A percentile compares a stretch with the other conserved stretches of the same genome.
phyloP scores from a whole-genome alignment of 2,888 invertebrate genomes.

The Meganola albula region DNA sequence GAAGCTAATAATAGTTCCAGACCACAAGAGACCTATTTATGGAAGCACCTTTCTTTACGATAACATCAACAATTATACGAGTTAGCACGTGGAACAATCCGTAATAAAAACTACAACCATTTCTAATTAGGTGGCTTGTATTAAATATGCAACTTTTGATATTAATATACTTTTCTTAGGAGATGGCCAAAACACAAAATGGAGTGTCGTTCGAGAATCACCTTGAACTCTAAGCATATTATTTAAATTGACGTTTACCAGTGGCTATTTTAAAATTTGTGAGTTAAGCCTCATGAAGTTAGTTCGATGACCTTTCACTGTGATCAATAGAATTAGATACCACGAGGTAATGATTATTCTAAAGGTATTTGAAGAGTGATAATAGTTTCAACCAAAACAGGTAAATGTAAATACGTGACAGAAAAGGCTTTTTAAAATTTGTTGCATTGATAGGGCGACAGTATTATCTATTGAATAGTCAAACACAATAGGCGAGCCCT shows the following conservation, averaged over 20 bases:
- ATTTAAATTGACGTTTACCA: conserved; percentile 45
- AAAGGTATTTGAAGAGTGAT: too few species aligned
- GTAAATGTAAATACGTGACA: conserved; percentile 9
- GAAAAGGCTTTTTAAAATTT: conserved; percentile 46
- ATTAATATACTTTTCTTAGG: conserved; percentile 31
- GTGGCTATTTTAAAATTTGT: conserved; percentile 39
- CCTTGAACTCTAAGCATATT: conserved; percentile 61
- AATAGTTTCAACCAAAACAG: too few species aligned
- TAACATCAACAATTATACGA: conserved; percentile 33
- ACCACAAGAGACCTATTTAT: conserved; percentile 8
- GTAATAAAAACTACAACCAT: conserved; percentile 31
- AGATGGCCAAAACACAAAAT: conserved; percentile 22
- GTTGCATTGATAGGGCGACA: conserved; percentile 49
- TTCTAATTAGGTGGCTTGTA: conserved; percentile 20
- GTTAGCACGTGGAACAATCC: conserved; percentile 29
- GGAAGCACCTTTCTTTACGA: conserved; percentile 20
- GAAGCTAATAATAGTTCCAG: conserved; percentile 50
- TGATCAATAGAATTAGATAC: conserved; percentile 21
- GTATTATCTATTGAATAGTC: conserved; percentile 48
- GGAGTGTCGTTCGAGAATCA: conserved; percentile 32
- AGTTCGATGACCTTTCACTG: conserved; percentile 38
- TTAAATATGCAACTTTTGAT: conserved; percentile 13
- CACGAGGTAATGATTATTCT: conserved; percentile 6
- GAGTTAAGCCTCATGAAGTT: conserved; percentile 31
- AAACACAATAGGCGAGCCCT: conserved; percentile 50